Base-by-base conservation (phyloP, 2,888 invertebrate genomes). In the Mythimna pallens region DNA sequence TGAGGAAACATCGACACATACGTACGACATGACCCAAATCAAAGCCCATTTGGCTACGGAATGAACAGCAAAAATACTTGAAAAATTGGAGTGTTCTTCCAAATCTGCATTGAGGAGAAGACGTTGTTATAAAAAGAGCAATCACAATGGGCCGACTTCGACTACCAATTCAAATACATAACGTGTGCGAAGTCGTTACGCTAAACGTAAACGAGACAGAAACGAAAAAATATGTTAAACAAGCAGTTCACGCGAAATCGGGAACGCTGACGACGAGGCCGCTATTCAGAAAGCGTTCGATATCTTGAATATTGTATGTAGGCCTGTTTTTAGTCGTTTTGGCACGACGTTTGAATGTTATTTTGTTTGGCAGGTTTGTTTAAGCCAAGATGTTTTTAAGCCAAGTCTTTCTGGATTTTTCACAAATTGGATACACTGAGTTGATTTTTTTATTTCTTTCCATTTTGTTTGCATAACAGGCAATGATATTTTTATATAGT, bases 161-260 rank as follows among this genome's bases (percentile, higher is more conserved):
- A 78, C 76, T 81, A 84, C 83, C 85, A 89, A 90, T 91, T 90
- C 88, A 87, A 90, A 91, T 88, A 91, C 89, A 89, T 89, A 90
- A 92, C 89, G 88, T 84, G 88, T 90, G 87, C 88, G 82, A 90
- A 91, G 90, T 93, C 92, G 93, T 94, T 94, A 93, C 92, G 90
- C 84, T 92, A 91, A 92, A 91, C 89, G 92, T 91, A 91, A 92
- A 92, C 90, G 93, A 92, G 91, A 92, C 92, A 91, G 89, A 92
- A 92, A 89, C 90, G 92, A 91, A 93, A 93, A 94, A 94, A 94
- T 94, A 94, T 94, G 94, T 93, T 93, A 93, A 94, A 94, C 94
- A 95, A 94, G 94, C 94, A 92, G 94, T 94, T 94, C 92, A 86
- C 92, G 92, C 88, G 90, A 91, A 86, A 92, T 92, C 92, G 90